Conservation (phyloP, 2,888 invertebrate genomes). For the Megastigmus dorsalis region DNA sequence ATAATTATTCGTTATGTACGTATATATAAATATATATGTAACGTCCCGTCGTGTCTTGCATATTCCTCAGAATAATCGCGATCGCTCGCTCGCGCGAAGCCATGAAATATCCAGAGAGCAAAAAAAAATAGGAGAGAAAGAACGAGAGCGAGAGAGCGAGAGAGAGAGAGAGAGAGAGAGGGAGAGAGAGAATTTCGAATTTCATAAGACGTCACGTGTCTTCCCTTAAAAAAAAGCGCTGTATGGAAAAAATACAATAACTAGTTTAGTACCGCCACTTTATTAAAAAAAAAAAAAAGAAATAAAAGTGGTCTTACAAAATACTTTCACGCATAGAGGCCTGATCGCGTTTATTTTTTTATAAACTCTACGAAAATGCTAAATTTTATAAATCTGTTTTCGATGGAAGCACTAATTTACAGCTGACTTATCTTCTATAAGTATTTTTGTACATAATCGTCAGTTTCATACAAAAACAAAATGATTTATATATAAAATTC, state of each 20-base stretch:
- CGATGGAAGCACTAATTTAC: neutral
- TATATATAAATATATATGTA: conserved; percentile 36
- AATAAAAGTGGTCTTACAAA: conserved; percentile 50
- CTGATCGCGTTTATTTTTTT: conserved; percentile 38
- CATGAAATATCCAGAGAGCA: too few species aligned
- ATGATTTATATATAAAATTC: too few species aligned
- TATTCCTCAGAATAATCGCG: conserved; percentile 47
- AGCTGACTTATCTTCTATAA: neutral
- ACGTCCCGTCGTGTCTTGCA: conserved; percentile 53
- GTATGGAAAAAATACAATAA: conserved; percentile 56
- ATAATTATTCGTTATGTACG: conserved; percentile 33
- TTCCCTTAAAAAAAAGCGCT: conserved; percentile 54
- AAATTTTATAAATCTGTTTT: conserved; percentile 23
- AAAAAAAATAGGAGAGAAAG: too few species aligned
- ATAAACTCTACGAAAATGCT: neutral
- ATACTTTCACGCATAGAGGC: conserved; percentile 44
- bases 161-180: conserved; percentile 11
- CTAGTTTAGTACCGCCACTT: conserved; percentile 55
- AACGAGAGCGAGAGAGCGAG: neutral
- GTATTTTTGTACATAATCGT: conserved; percentile 2
- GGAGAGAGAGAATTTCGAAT: conserved; percentile 49
- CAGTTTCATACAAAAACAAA: neutral
- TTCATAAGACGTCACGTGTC: conserved; percentile 55
- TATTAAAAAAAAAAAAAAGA: conserved; percentile 43
- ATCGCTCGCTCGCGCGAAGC: conserved; percentile 18